Evolutionary conservation across 2,888 invertebrate species (phyloP).

Genomic region (Drosophila mulleri): DNA sequence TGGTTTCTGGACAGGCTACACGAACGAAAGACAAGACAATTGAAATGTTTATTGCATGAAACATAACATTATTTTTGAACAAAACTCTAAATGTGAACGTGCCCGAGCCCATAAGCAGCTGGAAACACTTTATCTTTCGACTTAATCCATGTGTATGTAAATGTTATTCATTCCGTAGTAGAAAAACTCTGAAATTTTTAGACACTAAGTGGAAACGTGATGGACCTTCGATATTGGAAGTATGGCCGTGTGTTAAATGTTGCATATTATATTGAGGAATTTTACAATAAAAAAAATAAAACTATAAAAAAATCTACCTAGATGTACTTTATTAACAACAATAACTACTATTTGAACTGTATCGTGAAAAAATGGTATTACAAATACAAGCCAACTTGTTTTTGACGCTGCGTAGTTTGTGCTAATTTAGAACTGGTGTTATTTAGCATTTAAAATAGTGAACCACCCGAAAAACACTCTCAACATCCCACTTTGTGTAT

Average conservation of each 20-base stretch:
- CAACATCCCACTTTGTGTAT: constrained; percentile 53
- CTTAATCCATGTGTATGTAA: constrained; percentile 50
- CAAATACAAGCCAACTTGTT: constrained; percentile 55
- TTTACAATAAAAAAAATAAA: constrained; percentile 47
- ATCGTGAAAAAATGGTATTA: constrained; percentile 54
- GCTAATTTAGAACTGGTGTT: constrained; percentile 65
- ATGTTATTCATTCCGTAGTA: constrained; percentile 75
- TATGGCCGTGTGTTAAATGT: constrained; percentile 70
- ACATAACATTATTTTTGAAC: constrained; percentile 13
- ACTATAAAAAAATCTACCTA: constrained; percentile 49
- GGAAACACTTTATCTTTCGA: constrained; percentile 48
- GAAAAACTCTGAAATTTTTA: constrained; percentile 30
- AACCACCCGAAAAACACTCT: constrained; percentile 58
- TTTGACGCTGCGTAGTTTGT: constrained; percentile 60
- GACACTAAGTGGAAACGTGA: constrained; percentile 65
- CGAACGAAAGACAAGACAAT: constrained; percentile 25
- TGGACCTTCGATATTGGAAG: constrained; percentile 59
- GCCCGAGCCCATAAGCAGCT: constrained; percentile 30
- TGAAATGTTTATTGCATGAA: constrained; percentile 35
- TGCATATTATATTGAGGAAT: constrained; percentile 64
- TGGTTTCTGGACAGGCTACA: constrained; percentile 46
- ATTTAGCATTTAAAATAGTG: constrained; percentile 74
- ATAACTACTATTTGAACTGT: constrained; percentile 52
- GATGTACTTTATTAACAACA: constrained; percentile 63
- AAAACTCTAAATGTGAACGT: constrained; percentile 50